These are phyloP conservation scores for Nemopilema nomurai DNA, from an alignment of 30 jellyfish, hydroid and myxozoan genomes.

Conservation along the genomic window DNA sequence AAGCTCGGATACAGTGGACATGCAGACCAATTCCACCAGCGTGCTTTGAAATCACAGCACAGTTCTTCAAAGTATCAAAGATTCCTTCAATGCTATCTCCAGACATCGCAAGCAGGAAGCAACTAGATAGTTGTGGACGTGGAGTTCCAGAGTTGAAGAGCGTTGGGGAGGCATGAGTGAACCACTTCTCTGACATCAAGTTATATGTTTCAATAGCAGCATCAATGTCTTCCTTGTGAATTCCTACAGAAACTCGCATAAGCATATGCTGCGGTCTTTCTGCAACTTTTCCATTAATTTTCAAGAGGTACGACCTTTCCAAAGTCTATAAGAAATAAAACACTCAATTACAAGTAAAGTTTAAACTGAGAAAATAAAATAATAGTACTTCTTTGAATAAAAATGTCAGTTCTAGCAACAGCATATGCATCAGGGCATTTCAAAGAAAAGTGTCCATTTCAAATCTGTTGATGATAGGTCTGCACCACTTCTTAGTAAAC, in stretches of 20 bases:
- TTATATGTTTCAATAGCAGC: slow-evolving; percentile 97
- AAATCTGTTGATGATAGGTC: no score
- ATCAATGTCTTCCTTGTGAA: slow-evolving; percentile 95
- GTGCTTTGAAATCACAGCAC: slow-evolving; percentile 98
- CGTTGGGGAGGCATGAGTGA: slow-evolving; percentile 99
- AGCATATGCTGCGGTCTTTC: slow-evolving; percentile 99
- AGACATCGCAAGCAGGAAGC: slow-evolving; percentile 97
- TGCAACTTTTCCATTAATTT: slow-evolving; percentile 93
- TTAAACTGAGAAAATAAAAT: no score
- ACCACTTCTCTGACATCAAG: slow-evolving; percentile 95
- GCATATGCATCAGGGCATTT: no score
- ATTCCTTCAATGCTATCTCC: slow-evolving; percentile 98
- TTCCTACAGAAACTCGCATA: slow-evolving; percentile 99
- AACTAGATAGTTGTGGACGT: slow-evolving; percentile 97
- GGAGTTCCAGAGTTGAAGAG: slow-evolving; percentile 99
- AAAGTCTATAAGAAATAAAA: slow-evolving; percentile 64
- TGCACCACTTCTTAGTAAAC: no score
- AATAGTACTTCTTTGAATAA: no score
- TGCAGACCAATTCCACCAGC: slow-evolving; percentile 99
- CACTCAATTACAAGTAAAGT: neutral
- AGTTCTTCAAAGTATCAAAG: slow-evolving; percentile 96
- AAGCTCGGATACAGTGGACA: slow-evolving; percentile 93
- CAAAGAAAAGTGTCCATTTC: no score
- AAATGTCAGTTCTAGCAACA: no score
- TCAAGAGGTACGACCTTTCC: slow-evolving; percentile 94